These are phyloP conservation scores for Epinotia ramella DNA, from an alignment of 2,888 invertebrate species.

Conservation along the genomic window DNA sequence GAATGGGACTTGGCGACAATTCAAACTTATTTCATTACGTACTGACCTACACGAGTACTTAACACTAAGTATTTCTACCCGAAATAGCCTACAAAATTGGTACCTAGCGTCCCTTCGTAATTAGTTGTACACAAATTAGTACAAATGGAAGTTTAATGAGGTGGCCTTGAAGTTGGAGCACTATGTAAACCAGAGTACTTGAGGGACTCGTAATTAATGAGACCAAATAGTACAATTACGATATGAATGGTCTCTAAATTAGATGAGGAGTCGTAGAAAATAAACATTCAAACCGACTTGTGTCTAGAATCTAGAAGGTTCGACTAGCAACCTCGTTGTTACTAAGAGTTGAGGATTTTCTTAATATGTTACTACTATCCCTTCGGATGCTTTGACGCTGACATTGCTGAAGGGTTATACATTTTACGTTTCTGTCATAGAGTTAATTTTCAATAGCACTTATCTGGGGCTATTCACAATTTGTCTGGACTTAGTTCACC, in stretches of 20 bases:
- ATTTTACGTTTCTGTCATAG: too few relatives aligned
- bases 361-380: too few relatives aligned
- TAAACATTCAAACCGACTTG: background rate
- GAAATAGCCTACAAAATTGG: background rate
- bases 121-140: constrained; percentile 17
- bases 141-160: constrained; percentile 22
- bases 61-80: background rate
- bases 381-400: too few relatives aligned
- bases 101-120: constrained; percentile 10
- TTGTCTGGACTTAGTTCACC: too few relatives aligned
- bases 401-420: too few relatives aligned
- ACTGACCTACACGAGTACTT: background rate
- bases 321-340: too few relatives aligned
- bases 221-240: constrained; percentile 11
- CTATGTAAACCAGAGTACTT: constrained; percentile 7
- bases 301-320: background rate
- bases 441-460: too few relatives aligned
- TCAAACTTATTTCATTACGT: background rate
- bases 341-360: too few relatives aligned
- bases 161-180: constrained; percentile 9
- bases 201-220: constrained; percentile 3
- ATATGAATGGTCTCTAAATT: background rate
- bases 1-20: background rate
- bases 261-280: background rate
- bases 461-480: too few relatives aligned